These are phyloP conservation scores for Karalla daura DNA, from an alignment of 2,797 vertebrate genomes.

Conservation along the genomic window DNA sequence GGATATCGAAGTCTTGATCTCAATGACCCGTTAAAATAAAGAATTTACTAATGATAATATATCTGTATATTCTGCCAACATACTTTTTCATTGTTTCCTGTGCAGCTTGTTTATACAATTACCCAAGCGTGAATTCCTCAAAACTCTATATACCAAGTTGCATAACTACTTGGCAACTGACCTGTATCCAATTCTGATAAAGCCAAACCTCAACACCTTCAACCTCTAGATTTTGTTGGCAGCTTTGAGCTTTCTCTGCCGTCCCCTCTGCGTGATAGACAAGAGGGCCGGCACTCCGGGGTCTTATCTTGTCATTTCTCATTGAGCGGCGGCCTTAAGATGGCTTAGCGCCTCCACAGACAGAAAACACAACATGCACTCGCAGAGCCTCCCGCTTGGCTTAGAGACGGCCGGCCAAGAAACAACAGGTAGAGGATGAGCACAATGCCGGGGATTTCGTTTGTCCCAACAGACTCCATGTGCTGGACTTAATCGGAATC, in stretches of 20 bases:
- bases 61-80: too few species aligned
- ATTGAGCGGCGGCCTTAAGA: slow-evolving; percentile 65
- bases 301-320: slow-evolving; percentile 83
- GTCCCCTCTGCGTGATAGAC: slow-evolving; percentile 30
- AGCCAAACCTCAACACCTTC: background rate
- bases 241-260: slow-evolving; percentile 10
- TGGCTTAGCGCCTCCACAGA: slow-evolving; percentile 66
- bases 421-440: slow-evolving; percentile 67
- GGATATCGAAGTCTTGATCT: too few species aligned
- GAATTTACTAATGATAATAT: too few species aligned
- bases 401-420: slow-evolving; percentile 67
- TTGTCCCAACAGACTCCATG: slow-evolving; percentile 72
- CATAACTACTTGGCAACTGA: too few species aligned
- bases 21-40: too few species aligned
- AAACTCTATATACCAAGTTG: too few species aligned
- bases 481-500: slow-evolving; percentile 53
- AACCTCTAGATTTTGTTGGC: slow-evolving; percentile 6
- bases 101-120: too few species aligned
- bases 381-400: slow-evolving; percentile 55
- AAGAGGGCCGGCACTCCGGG: slow-evolving; percentile 53
- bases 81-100: too few species aligned
- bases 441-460: slow-evolving; percentile 76
- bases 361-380: slow-evolving; percentile 61
- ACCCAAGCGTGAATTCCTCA: too few species aligned
- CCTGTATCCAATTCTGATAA: slow-evolving; percentile 7